Evolutionary conservation across 2,888 invertebrate species (phyloP).

Genomic region (Scaptomyza reducta): DNA sequence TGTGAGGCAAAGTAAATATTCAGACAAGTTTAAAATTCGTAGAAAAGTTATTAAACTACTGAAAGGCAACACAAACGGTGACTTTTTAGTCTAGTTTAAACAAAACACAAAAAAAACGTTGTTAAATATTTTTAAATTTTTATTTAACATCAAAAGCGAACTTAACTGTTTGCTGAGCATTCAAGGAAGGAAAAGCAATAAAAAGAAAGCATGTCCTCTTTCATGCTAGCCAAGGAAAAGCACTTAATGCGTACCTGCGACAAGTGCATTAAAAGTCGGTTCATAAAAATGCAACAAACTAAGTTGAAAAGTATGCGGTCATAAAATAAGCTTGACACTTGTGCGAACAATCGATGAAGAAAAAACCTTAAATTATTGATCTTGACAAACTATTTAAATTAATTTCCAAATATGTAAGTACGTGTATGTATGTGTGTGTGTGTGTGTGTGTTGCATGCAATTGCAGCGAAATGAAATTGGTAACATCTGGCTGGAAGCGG

Average conservation of each 20-base stretch:
- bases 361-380: conserved; percentile 9
- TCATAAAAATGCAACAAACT: neutral
- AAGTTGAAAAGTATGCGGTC: neutral
- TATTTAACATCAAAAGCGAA: neutral
- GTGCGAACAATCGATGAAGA: neutral
- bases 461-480: conserved; percentile 31
- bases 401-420: conserved; percentile 5
- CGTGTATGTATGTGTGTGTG: neutral
- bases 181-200: neutral
- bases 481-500: conserved; percentile 42
- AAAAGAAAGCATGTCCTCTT: neutral
- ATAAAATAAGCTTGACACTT: neutral
- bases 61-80: neutral
- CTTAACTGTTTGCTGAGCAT: neutral
- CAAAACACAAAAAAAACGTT: too few relatives aligned
- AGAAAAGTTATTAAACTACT: conserved; percentile 8
- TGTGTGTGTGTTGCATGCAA: conserved; percentile 17
- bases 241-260: neutral
- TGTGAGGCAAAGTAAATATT: conserved; percentile 30
- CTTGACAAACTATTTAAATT: conserved; percentile 14
- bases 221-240: too few relatives aligned
- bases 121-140: neutral
- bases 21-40: conserved; percentile 26
- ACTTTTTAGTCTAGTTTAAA: neutral
- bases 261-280: neutral